phyloP scores from a whole-genome alignment of 2,113 vertebrate genomes.

The Barbus barbus region DNA sequence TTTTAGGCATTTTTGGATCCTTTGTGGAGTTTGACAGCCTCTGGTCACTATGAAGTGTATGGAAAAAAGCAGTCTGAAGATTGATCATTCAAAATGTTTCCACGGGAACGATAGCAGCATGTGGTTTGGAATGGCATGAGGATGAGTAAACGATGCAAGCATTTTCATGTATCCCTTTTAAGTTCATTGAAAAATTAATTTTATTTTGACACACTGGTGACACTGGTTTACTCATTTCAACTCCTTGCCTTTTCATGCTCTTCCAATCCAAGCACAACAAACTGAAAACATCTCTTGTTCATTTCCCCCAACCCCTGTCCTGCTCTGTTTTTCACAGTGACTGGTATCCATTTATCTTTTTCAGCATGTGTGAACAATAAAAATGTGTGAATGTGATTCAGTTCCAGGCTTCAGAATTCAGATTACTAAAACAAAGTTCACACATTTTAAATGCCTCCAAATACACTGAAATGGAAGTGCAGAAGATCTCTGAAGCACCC shows the following conservation, averaged over 20 bases:
- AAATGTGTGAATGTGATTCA: neutral
- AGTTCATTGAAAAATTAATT: neutral
- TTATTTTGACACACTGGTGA: neutral
- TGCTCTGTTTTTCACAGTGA: neutral
- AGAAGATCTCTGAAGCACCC: constrained; percentile 37
- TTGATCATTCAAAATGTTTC: neutral
- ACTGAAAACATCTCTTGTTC: neutral
- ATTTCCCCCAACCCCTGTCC: neutral
- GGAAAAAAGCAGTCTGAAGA: neutral
- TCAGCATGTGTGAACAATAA: neutral
- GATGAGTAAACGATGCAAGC: neutral
- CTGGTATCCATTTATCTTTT: constrained; percentile 1
- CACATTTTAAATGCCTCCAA: neutral
- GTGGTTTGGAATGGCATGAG: constrained; percentile 1
- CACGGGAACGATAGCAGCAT: neutral
- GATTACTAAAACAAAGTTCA: neutral
- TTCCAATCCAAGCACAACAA: neutral
- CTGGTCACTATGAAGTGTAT: neutral
- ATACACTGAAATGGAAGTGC: neutral
- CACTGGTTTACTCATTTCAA: neutral
- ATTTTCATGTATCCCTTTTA: neutral
- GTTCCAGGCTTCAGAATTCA: neutral
- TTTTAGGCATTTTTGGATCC: neutral
- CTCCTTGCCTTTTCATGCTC: constrained; percentile 2
- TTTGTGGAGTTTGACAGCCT: neutral